phyloP scores from a whole-genome alignment of 2,113 vertebrate genomes.

The Zosterops pallidus region DNA sequence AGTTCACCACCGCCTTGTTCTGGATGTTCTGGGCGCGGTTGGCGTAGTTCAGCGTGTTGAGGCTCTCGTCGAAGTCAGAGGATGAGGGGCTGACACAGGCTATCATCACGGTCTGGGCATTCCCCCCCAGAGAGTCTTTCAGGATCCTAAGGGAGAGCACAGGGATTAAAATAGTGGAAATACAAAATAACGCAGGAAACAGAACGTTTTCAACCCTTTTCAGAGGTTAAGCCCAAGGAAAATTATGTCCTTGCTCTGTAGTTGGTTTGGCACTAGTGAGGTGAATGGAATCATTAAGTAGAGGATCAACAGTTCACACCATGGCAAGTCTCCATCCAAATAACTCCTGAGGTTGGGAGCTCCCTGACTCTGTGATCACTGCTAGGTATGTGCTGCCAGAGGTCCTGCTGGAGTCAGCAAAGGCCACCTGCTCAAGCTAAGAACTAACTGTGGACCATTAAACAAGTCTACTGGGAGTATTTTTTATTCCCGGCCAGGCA shows the following conservation, averaged over 20 bases:
- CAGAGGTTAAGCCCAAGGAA: neutral
- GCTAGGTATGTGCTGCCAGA: neutral
- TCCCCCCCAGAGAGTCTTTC: constrained; percentile 95
- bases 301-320: neutral
- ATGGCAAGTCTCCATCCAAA: fast-evolving
- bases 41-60: constrained; percentile 93
- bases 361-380: neutral
- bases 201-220: neutral
- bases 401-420: neutral
- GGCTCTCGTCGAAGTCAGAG: constrained; percentile 92
- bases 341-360: neutral
- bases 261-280: neutral
- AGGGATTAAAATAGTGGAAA: neutral
- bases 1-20: constrained; percentile 89
- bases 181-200: neutral
- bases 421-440: neutral
- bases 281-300: neutral
- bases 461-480: neutral
- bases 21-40: constrained; percentile 92
- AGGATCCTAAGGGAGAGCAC: constrained; percentile 80
- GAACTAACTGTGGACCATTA: neutral
- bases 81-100: constrained; percentile 94
- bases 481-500: neutral
- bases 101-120: constrained; percentile 95
- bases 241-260: neutral